Conservation (phyloP, 1,140 invertebrate species). For the Popillia japonica region DNA sequence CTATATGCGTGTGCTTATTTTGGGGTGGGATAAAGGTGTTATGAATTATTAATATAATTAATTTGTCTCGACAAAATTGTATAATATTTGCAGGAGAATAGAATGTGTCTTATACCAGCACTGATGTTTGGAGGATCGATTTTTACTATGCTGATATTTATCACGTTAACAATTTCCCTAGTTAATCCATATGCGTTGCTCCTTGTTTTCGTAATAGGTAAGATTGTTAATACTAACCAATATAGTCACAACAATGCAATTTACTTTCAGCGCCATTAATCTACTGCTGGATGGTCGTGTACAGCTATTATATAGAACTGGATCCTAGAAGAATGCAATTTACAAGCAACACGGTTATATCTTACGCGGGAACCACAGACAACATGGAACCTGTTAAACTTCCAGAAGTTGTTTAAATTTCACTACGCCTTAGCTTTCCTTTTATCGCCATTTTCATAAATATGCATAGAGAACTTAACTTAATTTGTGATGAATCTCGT, state of each 20-base stretch:
- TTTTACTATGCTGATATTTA: not conserved
- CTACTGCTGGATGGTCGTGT: not conserved
- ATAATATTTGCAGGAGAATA: constrained; percentile 4
- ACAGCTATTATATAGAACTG: not conserved
- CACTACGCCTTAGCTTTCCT: not conserved
- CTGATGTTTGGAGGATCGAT: not conserved
- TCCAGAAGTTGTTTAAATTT: constrained; percentile 20
- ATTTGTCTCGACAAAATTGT: not conserved
- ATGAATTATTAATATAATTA: not conserved
- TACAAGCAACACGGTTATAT: constrained; percentile 7
- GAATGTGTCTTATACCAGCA: constrained; percentile 4
- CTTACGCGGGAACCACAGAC: not conserved
- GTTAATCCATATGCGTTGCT: not conserved
- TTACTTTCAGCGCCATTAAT: not conserved
- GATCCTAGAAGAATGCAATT: not conserved
- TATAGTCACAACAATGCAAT: not conserved
- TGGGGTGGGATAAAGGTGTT: not conserved
- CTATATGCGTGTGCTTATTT: not conserved
- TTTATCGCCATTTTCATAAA: too few relatives aligned
- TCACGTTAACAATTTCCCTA: not conserved
- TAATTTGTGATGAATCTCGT: too few relatives aligned
- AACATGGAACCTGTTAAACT: not conserved
- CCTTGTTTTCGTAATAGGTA: not conserved
- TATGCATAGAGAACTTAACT: too few relatives aligned
- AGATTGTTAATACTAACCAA: not conserved